Evolutionary conservation across 2,797 vertebrate species (phyloP), one percentile per base, ranked within the genome.

Genomic region (Sebastes hubbsi): DNA sequence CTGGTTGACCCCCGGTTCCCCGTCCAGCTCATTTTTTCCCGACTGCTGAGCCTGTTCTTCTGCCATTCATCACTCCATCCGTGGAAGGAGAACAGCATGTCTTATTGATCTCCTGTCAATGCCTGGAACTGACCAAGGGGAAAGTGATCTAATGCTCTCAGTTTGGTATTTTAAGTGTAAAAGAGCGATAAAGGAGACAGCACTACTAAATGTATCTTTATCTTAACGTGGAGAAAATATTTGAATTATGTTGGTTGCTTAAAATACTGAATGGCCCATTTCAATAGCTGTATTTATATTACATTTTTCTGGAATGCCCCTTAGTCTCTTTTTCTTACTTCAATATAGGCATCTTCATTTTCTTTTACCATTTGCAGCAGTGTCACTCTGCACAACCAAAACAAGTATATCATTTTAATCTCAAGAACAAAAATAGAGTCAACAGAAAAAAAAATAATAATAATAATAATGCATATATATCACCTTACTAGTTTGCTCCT

Each of bases 71-170:
- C 92, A 94, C 91, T 95, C 87, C 72, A 86, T 80, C 80, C 81
- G 81, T 66, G 80, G 88, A 90, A 91, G 88, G 83, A 75, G 85
- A 94, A 91, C 91, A 92, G 87, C 87, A 72, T 91, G 91, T 91
- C 77, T 75, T 94, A 95, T 95, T 92, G 95, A 95, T 95, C 92
- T 92, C 70, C 89, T 72, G 91, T 93, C 95, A 94, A 91, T 92
- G 90, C 76, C 60, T 61, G 70, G 86, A 87, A 92, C 80, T 83
- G 92, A 93, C 86, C 78, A 72, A 87, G 89, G 92, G 84, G 77
- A 90, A 87, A 91, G 77, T 84, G 84, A 91, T 89, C 76, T 85
- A 86, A 92, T 79, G 74, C 63, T 72, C 66, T 72, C 34, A 52
- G 49, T 81, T 82, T 83, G 36, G 75, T 82, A 65, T 77, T 77